Evolutionary conservation across 2,113 vertebrate species (phyloP), one percentile per base, ranked within the genome.

Genomic region (Microtus montanus): DNA sequence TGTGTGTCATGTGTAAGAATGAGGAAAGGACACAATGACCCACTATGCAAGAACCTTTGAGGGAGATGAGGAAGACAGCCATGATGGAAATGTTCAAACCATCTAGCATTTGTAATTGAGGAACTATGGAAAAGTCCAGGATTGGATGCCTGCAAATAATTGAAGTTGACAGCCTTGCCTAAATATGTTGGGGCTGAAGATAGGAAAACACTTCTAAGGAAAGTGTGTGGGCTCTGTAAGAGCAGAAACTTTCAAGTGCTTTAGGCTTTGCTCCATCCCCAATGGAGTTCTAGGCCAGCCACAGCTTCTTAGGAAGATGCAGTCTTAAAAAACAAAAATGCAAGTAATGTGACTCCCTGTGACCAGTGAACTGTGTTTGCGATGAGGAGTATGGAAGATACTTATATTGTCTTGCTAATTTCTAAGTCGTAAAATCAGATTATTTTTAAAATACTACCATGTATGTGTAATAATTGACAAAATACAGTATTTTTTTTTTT

Each of bases 101-200:
- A 5, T 26, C 5, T 8, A 61, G 54, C 6, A 5, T 41, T 30
- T 66, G 3, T 28, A 12, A 58, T 19, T 75, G 22, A 41, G 61
- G 1, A 17, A 11, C 61, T 64, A 11, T 10, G n/a, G 41, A 54
- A 24, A 68, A 22, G 26, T 61, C n/a, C 12, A 14, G 13, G 14
- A 17, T 58, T 28, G 38, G 11, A 30, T 26, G 70, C n/a, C 68
- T 7, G 15, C 2, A 0, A 2, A 17, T 9, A 0, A 0, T 2
- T 33, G 38, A 38, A 9, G 75, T 20, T 17, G 74, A 4, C 14
- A 63, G 5, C 20, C 8, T 38, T 26, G 11, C 24, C 0, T 22
- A 54, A 47, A 33, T 64, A 26, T n/a, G 10, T 71, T 54, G 44
- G 24, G n/a, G n/a, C 17, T 9, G 2, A 5, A 26, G 15, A 35